Percentiles rank a stretch among this genome's conserved stretches.
Conservation (phyloP, 2,113 vertebrate species). For the Canis aureus region DNA sequence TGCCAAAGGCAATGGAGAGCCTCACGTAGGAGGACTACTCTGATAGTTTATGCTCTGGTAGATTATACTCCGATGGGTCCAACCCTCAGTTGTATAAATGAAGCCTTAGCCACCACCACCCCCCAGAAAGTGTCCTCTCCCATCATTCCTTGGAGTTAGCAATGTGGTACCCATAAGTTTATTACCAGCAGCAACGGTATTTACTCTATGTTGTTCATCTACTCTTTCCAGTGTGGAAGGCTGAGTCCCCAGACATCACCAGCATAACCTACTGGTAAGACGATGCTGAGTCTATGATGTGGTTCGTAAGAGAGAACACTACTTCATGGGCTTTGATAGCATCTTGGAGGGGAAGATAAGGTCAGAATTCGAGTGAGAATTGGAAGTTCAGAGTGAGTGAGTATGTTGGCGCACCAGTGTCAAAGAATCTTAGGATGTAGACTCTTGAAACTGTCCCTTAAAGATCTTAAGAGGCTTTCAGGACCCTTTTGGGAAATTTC, state of each 20-base stretch:
- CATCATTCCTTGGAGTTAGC: neutral
- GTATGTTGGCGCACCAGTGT: neutral
- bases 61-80: accelerated
- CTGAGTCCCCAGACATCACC: neutral
- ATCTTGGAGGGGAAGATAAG: neutral
- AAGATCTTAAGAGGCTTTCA: neutral
- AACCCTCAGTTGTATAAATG: neutral
- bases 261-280: neutral
- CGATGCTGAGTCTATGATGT: neutral
- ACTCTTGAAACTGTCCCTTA: neutral
- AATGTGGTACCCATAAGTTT: neutral
- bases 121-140: neutral
- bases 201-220: neutral
- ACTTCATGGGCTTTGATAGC: neutral
- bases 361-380: neutral
- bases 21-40: neutral
- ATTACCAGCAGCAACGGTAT: neutral
- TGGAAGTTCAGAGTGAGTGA: neutral
- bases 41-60: neutral
- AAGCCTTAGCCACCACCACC: too few species aligned
- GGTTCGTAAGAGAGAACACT: accelerated
- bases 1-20: neutral
- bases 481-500: neutral
- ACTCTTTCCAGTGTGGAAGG: neutral
- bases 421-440: neutral